phyloP scores from a whole-genome alignment of 2,113 vertebrate species.

The Lontra canadensis region DNA sequence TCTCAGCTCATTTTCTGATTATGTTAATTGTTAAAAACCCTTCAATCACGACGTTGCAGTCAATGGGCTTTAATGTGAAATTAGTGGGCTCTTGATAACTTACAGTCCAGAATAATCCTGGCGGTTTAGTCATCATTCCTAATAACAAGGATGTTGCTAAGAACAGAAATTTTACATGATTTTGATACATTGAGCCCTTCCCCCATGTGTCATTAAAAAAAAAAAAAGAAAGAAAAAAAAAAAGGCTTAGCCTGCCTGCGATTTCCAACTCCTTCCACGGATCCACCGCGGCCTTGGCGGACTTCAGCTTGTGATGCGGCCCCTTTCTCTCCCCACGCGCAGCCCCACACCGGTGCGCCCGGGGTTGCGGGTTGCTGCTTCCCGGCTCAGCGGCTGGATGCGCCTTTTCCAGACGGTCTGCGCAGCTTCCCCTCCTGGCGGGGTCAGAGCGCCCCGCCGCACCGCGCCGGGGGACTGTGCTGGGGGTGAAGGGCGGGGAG shows the following conservation, averaged over 20 bases:
- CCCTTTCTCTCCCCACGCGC: neutral
- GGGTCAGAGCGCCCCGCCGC: neutral
- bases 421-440: neutral
- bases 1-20: conserved; percentile 99
- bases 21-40: conserved; percentile 99
- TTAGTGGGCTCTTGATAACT: conserved; percentile 99
- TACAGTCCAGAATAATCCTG: conserved; percentile 97
- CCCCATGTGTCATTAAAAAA: conserved; percentile 74
- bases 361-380: neutral
- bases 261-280: conserved; percentile 77
- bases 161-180: conserved; percentile 88
- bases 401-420: neutral
- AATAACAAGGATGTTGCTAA: conserved; percentile 89
- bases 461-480: neutral
- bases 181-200: conserved; percentile 86
- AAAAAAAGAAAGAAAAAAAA: conserved; percentile 3
- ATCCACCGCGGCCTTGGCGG: conserved; percentile 10
- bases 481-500: neutral
- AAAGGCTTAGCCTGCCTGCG: conserved; percentile 55
- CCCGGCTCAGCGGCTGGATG: neutral
- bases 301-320: neutral
- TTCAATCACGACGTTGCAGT: conserved; percentile 99
- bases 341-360: neutral
- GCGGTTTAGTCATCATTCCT: conserved; percentile 96
- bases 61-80: conserved; percentile 99